phyloP scores from a whole-genome alignment of 2,113 vertebrate species.

The Albula goreensis region DNA sequence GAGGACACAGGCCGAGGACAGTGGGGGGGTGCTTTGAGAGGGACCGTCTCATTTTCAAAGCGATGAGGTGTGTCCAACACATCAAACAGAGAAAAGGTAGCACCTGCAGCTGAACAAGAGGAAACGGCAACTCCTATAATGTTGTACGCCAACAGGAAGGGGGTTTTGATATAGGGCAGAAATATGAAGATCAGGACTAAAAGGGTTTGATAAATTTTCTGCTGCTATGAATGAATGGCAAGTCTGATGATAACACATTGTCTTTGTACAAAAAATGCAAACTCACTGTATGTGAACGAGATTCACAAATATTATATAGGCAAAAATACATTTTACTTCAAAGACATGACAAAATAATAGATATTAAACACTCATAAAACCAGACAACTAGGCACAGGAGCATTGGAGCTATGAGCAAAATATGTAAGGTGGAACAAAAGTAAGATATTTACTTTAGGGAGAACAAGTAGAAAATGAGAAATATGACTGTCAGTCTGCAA shows the following conservation, averaged over 20 bases:
- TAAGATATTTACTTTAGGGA: neutral
- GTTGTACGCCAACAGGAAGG: conserved; percentile 49
- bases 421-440: neutral
- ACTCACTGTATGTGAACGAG: neutral
- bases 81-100: conserved; percentile 54
- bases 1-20: conserved; percentile 53
- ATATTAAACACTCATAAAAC: neutral
- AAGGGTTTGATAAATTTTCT: neutral
- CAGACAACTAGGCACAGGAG: neutral
- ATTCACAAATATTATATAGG: neutral
- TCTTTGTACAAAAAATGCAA: neutral
- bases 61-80: conserved; percentile 51
- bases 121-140: conserved; percentile 49
- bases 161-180: conserved; percentile 60
- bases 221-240: neutral
- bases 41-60: conserved; percentile 45
- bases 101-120: conserved; percentile 61
- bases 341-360: neutral
- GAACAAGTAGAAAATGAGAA: neutral
- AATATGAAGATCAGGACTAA: conserved; percentile 24
- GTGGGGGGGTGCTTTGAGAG: conserved; percentile 33
- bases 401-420: no score
- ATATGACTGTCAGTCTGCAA: conserved; percentile 30
- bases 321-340: neutral
- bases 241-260: neutral